Conservation (phyloP, 2,113 vertebrate genomes). For the Perca schrenkii region DNA sequence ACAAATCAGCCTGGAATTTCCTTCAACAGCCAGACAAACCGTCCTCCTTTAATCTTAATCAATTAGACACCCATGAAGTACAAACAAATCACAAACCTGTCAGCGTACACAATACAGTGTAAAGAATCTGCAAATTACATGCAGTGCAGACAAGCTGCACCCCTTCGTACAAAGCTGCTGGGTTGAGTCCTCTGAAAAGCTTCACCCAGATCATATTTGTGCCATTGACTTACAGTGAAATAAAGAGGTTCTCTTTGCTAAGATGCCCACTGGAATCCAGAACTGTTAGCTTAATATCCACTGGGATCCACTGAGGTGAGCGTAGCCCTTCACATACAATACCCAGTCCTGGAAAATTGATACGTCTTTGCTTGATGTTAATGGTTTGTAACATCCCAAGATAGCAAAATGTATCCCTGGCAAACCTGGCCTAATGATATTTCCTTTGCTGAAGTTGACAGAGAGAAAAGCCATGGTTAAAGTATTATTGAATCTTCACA, state of each 20-base stretch:
- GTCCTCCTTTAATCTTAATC: conserved; percentile 79
- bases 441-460: conserved; percentile 58
- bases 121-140: conserved; percentile 74
- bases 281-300: conserved; percentile 75
- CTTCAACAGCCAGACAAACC: conserved; percentile 71
- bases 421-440: conserved; percentile 67
- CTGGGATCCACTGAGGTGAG: conserved; percentile 72
- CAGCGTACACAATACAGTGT: conserved; percentile 72
- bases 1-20: conserved; percentile 76
- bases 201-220: conserved; percentile 65
- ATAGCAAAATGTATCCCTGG: conserved; percentile 55
- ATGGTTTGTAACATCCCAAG: conserved; percentile 72
- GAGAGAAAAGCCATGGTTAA: conserved; percentile 49
- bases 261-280: conserved; percentile 72
- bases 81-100: conserved; percentile 77
- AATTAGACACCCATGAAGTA: conserved; percentile 77
- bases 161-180: conserved; percentile 50
- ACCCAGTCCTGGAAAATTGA: conserved; percentile 65
- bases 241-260: conserved; percentile 67
- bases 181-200: conserved; percentile 57
- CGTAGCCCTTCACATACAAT: conserved; percentile 73
- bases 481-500: conserved; percentile 67
- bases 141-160: conserved; percentile 65
- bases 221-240: conserved; percentile 66
- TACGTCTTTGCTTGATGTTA: conserved; percentile 68